Conservation (phyloP, 2,797 vertebrate species). For the Hirundo rustica region DNA sequence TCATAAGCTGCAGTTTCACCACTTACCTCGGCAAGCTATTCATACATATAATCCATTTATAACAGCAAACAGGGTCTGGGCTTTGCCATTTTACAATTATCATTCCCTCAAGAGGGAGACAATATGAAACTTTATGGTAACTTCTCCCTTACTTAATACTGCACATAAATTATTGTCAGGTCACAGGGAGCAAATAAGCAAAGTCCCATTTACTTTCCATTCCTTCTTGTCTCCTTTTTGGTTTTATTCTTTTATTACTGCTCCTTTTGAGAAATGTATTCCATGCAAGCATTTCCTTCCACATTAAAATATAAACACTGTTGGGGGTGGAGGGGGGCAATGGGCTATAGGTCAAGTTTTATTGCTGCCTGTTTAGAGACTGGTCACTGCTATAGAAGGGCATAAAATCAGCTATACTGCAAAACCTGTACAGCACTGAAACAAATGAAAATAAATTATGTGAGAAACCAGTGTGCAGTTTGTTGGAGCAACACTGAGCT, state of each 20-base stretch:
- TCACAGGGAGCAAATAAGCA: neutral
- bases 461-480: neutral
- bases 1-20: slow-evolving; percentile 29
- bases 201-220: neutral
- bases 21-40: slow-evolving; percentile 31
- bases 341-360: neutral
- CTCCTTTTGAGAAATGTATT: neutral
- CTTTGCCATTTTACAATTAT: slow-evolving; percentile 28
- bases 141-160: slow-evolving; percentile 31
- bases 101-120: slow-evolving; percentile 15
- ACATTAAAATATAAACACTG: neutral
- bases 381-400: neutral
- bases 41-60: slow-evolving; percentile 17
- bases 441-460: neutral
- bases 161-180: slow-evolving; percentile 28
- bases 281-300: neutral
- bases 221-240: neutral
- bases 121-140: slow-evolving; percentile 24
- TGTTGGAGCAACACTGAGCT: neutral
- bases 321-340: neutral
- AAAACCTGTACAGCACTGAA: neutral
- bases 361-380: neutral
- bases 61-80: neutral
- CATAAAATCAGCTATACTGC: neutral
- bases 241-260: neutral